Evolutionary conservation across 2,113 vertebrate genomes (phyloP), one percentile per base, ranked within the genome.

Genomic region (Entelurus aequoreus): DNA sequence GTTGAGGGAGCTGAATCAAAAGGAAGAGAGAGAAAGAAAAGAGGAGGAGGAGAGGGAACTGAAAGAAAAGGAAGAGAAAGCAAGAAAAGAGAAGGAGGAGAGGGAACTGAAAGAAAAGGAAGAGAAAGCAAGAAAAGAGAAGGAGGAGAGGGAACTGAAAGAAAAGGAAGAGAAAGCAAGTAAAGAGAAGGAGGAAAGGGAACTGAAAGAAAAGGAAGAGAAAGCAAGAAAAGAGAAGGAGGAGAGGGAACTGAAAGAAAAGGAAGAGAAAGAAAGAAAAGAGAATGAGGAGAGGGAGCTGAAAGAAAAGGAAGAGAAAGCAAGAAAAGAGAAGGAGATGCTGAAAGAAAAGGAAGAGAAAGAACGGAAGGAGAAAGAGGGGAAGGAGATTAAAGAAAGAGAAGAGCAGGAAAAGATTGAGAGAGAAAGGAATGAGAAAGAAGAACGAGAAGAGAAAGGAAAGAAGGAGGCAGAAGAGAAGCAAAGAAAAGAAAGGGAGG

Each of bases 291-390:
- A 64, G 28, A 61, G 53, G 40, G 72, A 76, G 6, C 44, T 4
- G 6, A 36, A 55, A 19, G 15, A 28, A 4, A 57, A 62, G 10
- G 54, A 74, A 38, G 42, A 21, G 11, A 44, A 38, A 28, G 80
- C 90, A 69, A 15, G 46, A 85, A 44, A 86, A 88, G 19, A 10
- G 21, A 48, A 72, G 85, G 37, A 81, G 90, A 63, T 28, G 28
- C 28, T 28, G 28, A 28, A 1, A 8, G 56, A 74, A 82, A 91
- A 63, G 14, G 48, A 70, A 78, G 90, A 69, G 14, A 49, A 85
- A 40, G 87, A 88, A 21, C 87, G 90, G 35, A 13, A 21, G 40
- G 69, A 49, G 9, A 71, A 44, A 5, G 42, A 66, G 35, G 47
- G 46, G 21, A 48, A n/a, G 40, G 72, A 79, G 13, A 11, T 42